Evolutionary conservation across 2,113 vertebrate species (phyloP), one percentile per base, ranked within the genome.

Genomic region (Eublepharis macularius): DNA sequence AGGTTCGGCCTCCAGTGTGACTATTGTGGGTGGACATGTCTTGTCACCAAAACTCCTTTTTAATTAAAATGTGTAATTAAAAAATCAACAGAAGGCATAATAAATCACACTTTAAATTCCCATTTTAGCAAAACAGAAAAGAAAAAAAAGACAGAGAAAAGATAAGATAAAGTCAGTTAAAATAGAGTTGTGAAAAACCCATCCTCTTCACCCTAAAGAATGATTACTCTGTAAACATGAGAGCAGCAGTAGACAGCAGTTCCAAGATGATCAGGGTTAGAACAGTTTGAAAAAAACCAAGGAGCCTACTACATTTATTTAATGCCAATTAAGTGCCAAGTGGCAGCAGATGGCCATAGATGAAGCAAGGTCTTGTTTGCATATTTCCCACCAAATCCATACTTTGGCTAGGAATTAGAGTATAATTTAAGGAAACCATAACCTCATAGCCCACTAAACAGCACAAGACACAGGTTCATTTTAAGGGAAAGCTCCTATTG

Each of bases 31-130:
- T 91, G 97, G 98, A 89, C 39, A 88, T 73, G 97, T 97, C 94
- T 98, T 99, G 93, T 99, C 98, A 88, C 99, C 99, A 95, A 97
- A 98, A 78, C 94, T 96, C 99, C 99, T 98, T 95, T 90, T 3
- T 32, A 43, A 65, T 65, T 65, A 74, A 63, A 29, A 63, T 10
- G 26, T 63, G 26, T 63, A 63, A 63, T 24, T 34, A 80, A 88
- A 88, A 79, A 94, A 88, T 69, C 68, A 93, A 91, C n/a, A 87
- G 75, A 84, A 86, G 84, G 68, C 36, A 24, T 68, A 85, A 86
- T 34, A 79, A 43, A 77, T 80, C 76, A 90, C 91, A 83, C 3
- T 57, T 36, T 29, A 78, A 72, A 85, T 68, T 51, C 21, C 63
- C 5, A 84, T 54, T 66, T 83, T 12, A 77, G 26, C 4, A 66